phyloP scores from a whole-genome alignment of 2,888 invertebrate genomes.

The Polymixis lichenea region DNA sequence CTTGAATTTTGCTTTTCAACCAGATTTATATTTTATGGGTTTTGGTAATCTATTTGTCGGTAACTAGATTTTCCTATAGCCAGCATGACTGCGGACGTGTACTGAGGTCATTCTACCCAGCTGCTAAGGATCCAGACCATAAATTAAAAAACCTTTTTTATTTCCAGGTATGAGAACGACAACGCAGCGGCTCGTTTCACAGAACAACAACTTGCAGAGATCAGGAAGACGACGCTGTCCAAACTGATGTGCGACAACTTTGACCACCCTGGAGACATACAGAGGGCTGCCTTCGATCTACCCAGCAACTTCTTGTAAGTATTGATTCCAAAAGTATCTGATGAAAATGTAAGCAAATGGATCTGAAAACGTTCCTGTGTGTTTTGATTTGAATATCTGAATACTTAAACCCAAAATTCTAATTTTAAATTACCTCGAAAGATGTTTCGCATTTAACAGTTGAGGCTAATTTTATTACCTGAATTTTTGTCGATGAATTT shows the following conservation, averaged over 20 bases:
- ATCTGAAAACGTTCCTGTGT: neutral
- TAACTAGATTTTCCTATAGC: neutral
- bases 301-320: constrained; percentile 96
- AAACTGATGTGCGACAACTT: constrained; percentile 97
- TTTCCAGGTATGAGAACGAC: constrained; percentile 95
- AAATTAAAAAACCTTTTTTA: neutral
- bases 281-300: constrained; percentile 96
- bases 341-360: neutral
- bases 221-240: constrained; percentile 96
- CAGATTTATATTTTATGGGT: neutral
- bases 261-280: constrained; percentile 96
- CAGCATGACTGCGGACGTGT: neutral
- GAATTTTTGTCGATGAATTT: too few relatives aligned
- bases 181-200: constrained; percentile 94
- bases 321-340: neutral
- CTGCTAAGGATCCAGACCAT: neutral
- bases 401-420: neutral
- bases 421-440: neutral
- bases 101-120: too few relatives aligned
- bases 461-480: too few relatives aligned
- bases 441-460: too few relatives aligned
- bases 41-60: neutral
- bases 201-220: constrained; percentile 96
- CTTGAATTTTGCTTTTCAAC: neutral
- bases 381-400: too few relatives aligned